phyloP scores from a whole-genome alignment of 2,797 vertebrate species.

The Triplophysa yarkandensis region DNA sequence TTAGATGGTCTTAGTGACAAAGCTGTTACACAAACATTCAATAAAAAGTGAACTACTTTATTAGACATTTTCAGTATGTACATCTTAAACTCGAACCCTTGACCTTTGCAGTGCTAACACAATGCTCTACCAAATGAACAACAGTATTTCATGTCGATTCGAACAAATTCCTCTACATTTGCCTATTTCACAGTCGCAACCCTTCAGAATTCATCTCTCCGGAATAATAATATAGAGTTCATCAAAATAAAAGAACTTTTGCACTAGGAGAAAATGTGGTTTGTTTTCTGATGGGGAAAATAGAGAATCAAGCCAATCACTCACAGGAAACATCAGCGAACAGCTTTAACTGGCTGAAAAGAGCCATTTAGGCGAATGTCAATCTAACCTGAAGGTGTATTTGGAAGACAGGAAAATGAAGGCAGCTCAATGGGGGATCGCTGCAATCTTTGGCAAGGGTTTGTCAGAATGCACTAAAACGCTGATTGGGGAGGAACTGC shows the following conservation, averaged over 20 bases:
- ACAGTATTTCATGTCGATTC: background rate
- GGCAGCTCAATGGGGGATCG: conserved; percentile 42
- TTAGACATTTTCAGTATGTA: too few relatives aligned
- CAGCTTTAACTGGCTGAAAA: conserved; percentile 50
- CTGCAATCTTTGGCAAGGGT: conserved; percentile 45
- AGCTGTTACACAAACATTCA: too few relatives aligned
- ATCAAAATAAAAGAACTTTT: too few relatives aligned
- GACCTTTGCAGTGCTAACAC: too few relatives aligned
- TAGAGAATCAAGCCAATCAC: conserved; percentile 35
- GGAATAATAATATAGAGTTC: too few relatives aligned
- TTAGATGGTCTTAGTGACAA: too few relatives aligned
- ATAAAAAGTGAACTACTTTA: too few relatives aligned
- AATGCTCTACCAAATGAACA: too few relatives aligned
- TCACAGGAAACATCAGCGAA: conserved; percentile 46
- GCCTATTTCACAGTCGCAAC: background rate
- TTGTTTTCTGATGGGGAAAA: conserved; percentile 27
- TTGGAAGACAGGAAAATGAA: conserved; percentile 35
- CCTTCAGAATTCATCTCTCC: background rate
- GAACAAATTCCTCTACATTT: background rate
- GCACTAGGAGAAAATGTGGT: conserved; percentile 10
- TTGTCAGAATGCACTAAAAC: conserved; percentile 43
- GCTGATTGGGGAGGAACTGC: conserved; percentile 50
- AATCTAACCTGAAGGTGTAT: conserved; percentile 45
- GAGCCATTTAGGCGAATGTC: conserved; percentile 49
- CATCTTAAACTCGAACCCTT: too few relatives aligned